Conservation (phyloP, 2,888 invertebrate species). For the Calliphora vomitoria region DNA sequence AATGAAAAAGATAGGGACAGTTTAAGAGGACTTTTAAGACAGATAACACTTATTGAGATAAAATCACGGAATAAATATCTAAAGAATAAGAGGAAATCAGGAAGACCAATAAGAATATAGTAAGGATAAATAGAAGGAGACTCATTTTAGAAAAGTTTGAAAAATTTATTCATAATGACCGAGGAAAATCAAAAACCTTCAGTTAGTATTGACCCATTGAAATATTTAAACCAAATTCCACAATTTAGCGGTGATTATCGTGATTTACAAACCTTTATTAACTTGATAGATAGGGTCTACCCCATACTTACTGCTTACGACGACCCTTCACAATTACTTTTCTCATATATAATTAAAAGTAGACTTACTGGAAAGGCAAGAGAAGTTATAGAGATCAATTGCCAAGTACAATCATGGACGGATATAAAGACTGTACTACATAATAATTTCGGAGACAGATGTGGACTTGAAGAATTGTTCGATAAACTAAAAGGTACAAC, state of each 20-base stretch:
- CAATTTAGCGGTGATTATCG: not conserved
- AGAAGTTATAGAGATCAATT: too few relatives aligned
- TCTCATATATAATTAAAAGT: slow-evolving; percentile 1
- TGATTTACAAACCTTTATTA: not conserved
- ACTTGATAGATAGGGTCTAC: slow-evolving; percentile 13
- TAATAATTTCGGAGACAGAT: slow-evolving; percentile 26
- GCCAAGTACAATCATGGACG: not conserved
- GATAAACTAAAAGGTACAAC: not conserved
- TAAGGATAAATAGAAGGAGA: slow-evolving; percentile 9
- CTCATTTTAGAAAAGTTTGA: slow-evolving; percentile 9
- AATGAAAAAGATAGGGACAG: not conserved
- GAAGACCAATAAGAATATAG: slow-evolving; percentile 16
- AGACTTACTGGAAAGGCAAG: too few relatives aligned
- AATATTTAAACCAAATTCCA: not conserved
- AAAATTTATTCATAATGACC: slow-evolving; percentile 6
- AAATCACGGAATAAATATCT: slow-evolving; percentile 16
- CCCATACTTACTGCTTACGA: not conserved
- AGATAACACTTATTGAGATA: not conserved
- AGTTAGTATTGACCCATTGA: too few relatives aligned
- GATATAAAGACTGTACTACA: slow-evolving; percentile 9
- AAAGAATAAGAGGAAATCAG: slow-evolving; percentile 1
- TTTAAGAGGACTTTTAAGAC: not conserved
- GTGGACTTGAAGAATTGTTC: slow-evolving; percentile 14
- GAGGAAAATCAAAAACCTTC: not conserved
- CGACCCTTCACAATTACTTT: slow-evolving; percentile 16